phyloP scores from a whole-genome alignment of 2,113 vertebrate genomes.

The Lipophrys pholis region DNA sequence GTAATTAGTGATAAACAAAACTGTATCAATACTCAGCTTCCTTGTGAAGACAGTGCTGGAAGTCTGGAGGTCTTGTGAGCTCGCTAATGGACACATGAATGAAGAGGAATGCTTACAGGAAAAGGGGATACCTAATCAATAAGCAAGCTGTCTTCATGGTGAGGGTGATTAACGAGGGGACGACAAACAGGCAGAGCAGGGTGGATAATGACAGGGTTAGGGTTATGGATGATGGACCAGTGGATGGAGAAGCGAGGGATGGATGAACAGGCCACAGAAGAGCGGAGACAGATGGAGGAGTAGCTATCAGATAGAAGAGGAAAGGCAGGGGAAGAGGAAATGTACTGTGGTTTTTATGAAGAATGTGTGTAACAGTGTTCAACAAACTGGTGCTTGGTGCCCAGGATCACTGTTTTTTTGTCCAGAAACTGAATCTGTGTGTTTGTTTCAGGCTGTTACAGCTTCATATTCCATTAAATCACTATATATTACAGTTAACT shows the following conservation, averaged over 20 bases:
- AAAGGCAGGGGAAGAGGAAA: slow-evolving; percentile 43
- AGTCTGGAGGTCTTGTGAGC: not conserved
- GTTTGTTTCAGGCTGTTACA: too few species aligned
- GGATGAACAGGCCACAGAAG: slow-evolving; percentile 30
- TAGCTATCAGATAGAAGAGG: slow-evolving; percentile 54
- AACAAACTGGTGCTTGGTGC: too few species aligned
- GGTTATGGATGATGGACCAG: not conserved
- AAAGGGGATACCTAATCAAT: too few species aligned
- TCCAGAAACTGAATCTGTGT: too few species aligned
- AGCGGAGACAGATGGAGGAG: slow-evolving; percentile 61
- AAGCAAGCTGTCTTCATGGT: not conserved
- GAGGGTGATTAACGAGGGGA: slow-evolving; percentile 34
- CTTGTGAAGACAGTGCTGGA: slow-evolving; percentile 25
- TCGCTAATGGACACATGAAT: not conserved
- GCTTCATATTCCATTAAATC: too few species aligned
- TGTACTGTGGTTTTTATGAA: not conserved
- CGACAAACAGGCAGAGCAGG: not conserved
- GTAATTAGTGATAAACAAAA: not conserved
- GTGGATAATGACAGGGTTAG: too few species aligned
- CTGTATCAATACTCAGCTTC: slow-evolving; percentile 9
- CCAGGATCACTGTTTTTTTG: too few species aligned
- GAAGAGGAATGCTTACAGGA: slow-evolving; percentile 24
- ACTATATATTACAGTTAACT: too few species aligned
- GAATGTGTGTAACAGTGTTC: slow-evolving; percentile 17
- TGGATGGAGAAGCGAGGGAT: not conserved